These are phyloP conservation scores for Montipora foliosa DNA, from an alignment of 64 coral and sea anemone genomes.

Conservation along the genomic window DNA sequence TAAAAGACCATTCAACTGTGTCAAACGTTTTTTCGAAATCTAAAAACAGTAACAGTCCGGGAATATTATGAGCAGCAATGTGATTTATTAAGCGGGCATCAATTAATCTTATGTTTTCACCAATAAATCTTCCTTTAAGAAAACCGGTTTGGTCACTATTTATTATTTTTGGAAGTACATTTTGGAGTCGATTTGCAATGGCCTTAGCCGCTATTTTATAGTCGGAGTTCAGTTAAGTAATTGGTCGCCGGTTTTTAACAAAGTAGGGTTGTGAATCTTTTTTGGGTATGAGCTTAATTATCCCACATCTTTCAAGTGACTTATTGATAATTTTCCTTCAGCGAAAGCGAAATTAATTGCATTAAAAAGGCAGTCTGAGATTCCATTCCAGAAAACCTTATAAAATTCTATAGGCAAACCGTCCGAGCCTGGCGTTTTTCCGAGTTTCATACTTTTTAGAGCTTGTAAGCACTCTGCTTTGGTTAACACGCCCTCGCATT, in stretches of 20 bases:
- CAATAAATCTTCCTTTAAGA: neutral
- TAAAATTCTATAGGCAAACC: too few species aligned
- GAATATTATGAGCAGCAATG: too few species aligned
- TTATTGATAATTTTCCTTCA: neutral
- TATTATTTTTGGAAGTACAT: slow-evolving; percentile 15
- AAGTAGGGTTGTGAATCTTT: neutral
- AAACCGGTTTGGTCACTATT: neutral
- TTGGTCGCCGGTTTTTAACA: neutral
- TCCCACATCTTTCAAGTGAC: neutral
- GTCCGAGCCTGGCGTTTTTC: neutral
- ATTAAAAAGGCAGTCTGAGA: too few species aligned
- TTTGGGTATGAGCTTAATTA: too few species aligned
- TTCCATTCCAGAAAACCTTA: too few species aligned
- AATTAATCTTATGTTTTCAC: neutral
- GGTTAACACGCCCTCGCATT: too few species aligned
- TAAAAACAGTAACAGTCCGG: too few species aligned
- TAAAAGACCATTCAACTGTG: slow-evolving; percentile 33
- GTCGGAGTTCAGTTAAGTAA: neutral
- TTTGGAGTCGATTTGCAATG: slow-evolving; percentile 20
- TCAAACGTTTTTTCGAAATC: too few species aligned
- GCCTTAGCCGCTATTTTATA: slow-evolving; percentile 2
- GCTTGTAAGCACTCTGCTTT: too few species aligned
- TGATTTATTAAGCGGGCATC: neutral
- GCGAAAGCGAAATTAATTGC: too few species aligned
- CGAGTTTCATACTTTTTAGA: too few species aligned